These are phyloP conservation scores for Simalia tracyae DNA, from an alignment of 2,797 vertebrate species.

Conservation along the genomic window DNA sequence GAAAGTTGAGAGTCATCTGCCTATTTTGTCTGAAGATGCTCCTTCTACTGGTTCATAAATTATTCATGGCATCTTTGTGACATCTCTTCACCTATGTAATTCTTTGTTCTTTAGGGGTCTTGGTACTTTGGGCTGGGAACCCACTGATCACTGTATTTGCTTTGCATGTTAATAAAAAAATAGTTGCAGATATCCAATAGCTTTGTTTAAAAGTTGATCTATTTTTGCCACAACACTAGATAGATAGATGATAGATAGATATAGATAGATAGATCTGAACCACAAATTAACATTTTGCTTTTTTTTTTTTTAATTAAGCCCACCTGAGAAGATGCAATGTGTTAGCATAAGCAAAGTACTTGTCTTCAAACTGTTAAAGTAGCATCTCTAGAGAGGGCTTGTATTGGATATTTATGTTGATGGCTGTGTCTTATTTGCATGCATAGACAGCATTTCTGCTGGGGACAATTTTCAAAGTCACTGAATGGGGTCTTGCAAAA, in stretches of 20 bases:
- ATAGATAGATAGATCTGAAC: background rate
- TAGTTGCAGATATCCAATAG: background rate
- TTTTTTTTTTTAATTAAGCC: background rate
- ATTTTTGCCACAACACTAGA: background rate
- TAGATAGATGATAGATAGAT: too few relatives aligned
- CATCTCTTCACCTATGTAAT: background rate
- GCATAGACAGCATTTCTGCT: background rate
- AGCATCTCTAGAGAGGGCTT: background rate
- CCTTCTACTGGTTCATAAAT: background rate
- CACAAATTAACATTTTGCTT: background rate
- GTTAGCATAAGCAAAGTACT: background rate
- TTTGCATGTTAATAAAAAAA: background rate
- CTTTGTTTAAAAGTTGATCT: background rate
- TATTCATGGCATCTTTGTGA: too few relatives aligned
- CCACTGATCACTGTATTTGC: background rate
- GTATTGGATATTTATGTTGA: background rate
- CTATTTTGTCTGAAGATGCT: background rate
- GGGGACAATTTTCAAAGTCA: background rate
- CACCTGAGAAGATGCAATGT: background rate
- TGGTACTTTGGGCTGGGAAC: background rate
- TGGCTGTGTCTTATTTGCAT: background rate
- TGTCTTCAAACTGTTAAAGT: background rate
- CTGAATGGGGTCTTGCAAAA: background rate
- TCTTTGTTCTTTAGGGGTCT: background rate
- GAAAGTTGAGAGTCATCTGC: background rate